Base-by-base conservation (phyloP, 2,888 invertebrate genomes). In the Orgyia antiqua region DNA sequence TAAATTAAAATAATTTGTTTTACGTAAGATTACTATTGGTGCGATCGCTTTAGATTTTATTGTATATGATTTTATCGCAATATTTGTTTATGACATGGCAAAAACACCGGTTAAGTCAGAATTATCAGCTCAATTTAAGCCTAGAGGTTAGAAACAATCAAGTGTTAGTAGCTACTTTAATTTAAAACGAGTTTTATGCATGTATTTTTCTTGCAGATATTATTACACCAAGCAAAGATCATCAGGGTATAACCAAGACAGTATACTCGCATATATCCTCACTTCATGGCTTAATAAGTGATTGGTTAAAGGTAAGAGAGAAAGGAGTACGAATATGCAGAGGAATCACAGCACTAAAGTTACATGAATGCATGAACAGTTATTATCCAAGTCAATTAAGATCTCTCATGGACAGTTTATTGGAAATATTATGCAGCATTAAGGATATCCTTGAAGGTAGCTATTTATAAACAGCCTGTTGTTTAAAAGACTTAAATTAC, bases 181-280 rank as follows among this genome's bases (percentile, higher is more conserved):
- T 12, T 3, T n/a, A 17, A 3, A 13, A 17, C n/a, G n/a, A n/a
- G n/a, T n/a, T n/a, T n/a, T n/a, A n/a, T n/a, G n/a, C n/a, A n/a
- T n/a, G n/a, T n/a, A n/a, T n/a, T n/a, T n/a, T 10, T 13, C 3
- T 79, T 78, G 36, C 54, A 84, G 84, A 82, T 51, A 43, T 75
- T 29, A 44, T 58, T 17, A 64, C 72, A 10, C 74, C 78, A 4
- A 69, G 51, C 34, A 80, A 77, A 55, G 72, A 76, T 29, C 56
- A 58, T 10, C 61, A 69, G 13, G 79, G 70, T 3, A 54, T 83
- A 20, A 67, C 78, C 1, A 82, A 73, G 55, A 79, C 78, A 0
- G 71, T 82, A 4, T 82, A 68, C 38, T 71, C 69, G 3, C 84
- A 84, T 39, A 43, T 82, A 13, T 68, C 71, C 0, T 71, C 64